Base-by-base conservation (phyloP, 2,797 vertebrate species). In the Hozukius guyotensis region DNA sequence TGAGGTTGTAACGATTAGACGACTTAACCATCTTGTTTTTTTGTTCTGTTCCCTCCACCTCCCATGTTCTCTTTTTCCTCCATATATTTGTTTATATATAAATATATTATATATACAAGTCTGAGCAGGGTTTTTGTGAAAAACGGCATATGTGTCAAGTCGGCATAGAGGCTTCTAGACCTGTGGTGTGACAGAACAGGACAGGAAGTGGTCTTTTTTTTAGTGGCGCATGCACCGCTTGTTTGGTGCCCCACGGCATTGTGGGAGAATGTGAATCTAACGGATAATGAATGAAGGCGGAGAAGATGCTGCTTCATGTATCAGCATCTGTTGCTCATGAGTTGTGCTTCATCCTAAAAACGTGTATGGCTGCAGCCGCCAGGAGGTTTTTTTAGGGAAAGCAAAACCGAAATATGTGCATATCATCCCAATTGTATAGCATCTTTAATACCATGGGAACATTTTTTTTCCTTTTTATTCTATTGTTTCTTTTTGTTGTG, bases 351-450 rank as follows among this genome's bases (percentile, higher is more conserved):
- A 75, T 42, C 80, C 80, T 87, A 32, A 83, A 82, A 24, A 59
- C 77, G 36, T 91, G 95, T 94, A 94, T 94, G 94, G 64, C 81
- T 72, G 78, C 64, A 63, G 80, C 46, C 42, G n/a, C 74, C 78
- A 63, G 78, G 18, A 55, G 61, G 4, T 75, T 75, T 64, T 93
- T 87, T 96, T 78, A 85, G 95, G 87, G 82, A 86, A 95, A 95
- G 96, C 96, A 95, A 95, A 97, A 87, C 86, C 27, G 55, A 97
- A 97, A 97, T 96, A 96, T 97, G 97, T 98, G 97, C 97, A 97
- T 98, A 97, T 99, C 97, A 97, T 97, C 97, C 96, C 97, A 96
- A 90, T 95, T 98, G 96, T 97, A 98, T 97, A 97, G 97, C 97
- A 93, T 97, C 96, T 97, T 97, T 94, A 96, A 96, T 96, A 97